Percentiles rank a stretch among this genome's conserved stretches.
phyloP scores from a whole-genome alignment of 2,797 vertebrate species.

The Podargus strigoides region DNA sequence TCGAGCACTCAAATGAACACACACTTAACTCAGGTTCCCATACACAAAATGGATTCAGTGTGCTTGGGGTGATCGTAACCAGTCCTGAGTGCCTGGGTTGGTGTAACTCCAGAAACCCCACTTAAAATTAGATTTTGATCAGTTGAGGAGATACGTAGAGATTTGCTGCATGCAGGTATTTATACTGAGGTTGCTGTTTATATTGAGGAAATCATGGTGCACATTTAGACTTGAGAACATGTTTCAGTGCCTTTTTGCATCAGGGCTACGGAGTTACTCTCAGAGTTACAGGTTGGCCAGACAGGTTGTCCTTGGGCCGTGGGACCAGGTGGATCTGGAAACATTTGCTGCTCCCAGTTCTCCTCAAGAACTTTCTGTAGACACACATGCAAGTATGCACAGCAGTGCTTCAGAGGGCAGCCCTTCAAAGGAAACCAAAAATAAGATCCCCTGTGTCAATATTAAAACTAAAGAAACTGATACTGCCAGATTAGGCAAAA shows the following conservation, averaged over 20 bases:
- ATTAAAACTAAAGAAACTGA: neutral
- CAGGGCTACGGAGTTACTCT: neutral
- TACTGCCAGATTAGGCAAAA: neutral
- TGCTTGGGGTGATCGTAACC: neutral
- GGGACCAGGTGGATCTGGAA: neutral
- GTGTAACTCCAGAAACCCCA: neutral
- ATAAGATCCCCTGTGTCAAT: neutral
- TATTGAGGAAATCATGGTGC: neutral
- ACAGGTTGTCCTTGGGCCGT: neutral
- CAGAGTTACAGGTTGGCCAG: neutral
- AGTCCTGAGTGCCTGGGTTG: accelerated
- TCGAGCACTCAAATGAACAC: neutral
- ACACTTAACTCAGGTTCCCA: neutral
- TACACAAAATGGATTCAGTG: neutral
- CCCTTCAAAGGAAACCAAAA: neutral
- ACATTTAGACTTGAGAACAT: neutral
- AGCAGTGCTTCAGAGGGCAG: neutral
- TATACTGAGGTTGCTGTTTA: neutral
- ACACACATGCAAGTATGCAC: neutral
- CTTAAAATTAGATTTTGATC: neutral
- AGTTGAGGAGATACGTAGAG: neutral
- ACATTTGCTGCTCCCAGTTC: neutral
- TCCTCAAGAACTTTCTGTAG: neutral
- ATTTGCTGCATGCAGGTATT: neutral
- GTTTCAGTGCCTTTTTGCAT: neutral